These are phyloP conservation scores for Nymphicus hollandicus DNA, from an alignment of 2,113 vertebrate species.

Conservation along the genomic window DNA sequence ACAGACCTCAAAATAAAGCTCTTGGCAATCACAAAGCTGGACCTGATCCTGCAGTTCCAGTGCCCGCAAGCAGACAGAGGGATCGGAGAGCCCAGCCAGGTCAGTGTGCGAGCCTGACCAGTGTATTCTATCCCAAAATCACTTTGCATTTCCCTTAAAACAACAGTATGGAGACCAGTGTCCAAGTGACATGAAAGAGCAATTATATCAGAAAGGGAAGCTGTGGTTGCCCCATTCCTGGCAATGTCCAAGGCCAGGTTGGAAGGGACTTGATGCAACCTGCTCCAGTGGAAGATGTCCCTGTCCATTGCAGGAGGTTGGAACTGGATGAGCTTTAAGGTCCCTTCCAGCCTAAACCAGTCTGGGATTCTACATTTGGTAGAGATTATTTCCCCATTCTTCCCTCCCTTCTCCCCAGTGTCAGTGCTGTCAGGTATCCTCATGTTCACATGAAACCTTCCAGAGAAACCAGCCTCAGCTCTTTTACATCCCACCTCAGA, in stretches of 20 bases:
- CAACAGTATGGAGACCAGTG: accelerated
- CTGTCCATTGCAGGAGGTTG: background rate
- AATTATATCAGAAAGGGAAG: accelerated
- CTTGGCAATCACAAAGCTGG: accelerated
- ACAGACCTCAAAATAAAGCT: background rate
- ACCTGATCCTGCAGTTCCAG: accelerated
- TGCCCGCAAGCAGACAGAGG: accelerated
- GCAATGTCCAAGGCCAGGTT: background rate
- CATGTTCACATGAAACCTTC: accelerated
- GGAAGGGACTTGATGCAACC: background rate
- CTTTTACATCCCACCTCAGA: background rate
- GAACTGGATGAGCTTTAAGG: background rate
- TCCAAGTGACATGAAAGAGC: accelerated
- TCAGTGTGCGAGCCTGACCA: accelerated
- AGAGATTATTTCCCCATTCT: background rate
- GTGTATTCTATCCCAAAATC: background rate
- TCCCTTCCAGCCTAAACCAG: background rate
- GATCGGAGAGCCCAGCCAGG: accelerated
- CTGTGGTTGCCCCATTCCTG: background rate
- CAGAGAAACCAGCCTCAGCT: background rate
- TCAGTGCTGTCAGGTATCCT: background rate
- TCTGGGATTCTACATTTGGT: background rate
- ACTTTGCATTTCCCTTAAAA: accelerated
- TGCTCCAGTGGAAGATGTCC: background rate
- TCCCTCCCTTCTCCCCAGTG: accelerated